Evolutionary conservation across 2,888 invertebrate species (phyloP).

Genomic region (Phyllotreta striolata): DNA sequence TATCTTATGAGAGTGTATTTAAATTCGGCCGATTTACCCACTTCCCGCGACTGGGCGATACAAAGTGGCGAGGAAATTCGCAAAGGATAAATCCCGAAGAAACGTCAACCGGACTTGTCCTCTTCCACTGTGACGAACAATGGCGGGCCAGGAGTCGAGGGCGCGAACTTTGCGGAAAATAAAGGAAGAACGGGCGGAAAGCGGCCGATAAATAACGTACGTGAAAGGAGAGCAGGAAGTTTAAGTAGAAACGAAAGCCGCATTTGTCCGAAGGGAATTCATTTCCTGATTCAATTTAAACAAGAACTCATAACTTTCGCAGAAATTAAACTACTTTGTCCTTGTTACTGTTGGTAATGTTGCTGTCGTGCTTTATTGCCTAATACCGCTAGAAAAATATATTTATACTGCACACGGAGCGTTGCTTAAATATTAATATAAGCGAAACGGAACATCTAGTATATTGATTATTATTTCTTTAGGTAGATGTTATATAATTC

Average conservation of each 20-base stretch:
- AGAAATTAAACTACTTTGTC: conserved; percentile 59
- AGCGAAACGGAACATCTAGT: no score
- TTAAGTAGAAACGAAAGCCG: conserved; percentile 55
- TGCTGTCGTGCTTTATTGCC: background rate
- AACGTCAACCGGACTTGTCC: conserved; percentile 23
- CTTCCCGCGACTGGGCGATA: background rate
- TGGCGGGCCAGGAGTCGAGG: conserved; percentile 24
- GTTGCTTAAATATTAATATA: no score
- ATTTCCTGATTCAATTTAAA: conserved; percentile 62
- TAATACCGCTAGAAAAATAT: no score
- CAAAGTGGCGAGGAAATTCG: conserved; percentile 27
- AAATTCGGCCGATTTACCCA: conserved; percentile 2
- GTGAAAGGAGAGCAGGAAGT: conserved; percentile 58
- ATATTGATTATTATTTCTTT: no score
- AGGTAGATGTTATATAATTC: no score
- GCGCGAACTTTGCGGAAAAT: conserved; percentile 35
- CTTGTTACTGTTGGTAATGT: conserved; percentile 41
- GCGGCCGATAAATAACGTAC: conserved; percentile 58
- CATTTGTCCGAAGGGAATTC: conserved; percentile 59
- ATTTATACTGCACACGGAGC: no score
- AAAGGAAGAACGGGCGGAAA: conserved; percentile 54
- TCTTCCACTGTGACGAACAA: conserved; percentile 22
- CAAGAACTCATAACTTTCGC: conserved; percentile 57
- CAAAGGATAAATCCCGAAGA: conserved; percentile 28
- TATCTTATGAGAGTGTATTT: no score